A percentile compares a stretch with the other conserved stretches of the same genome.
These are phyloP conservation scores for Pelecanoides urinatrix DNA, from an alignment of 2,113 vertebrate species.

Conservation along the genomic window DNA sequence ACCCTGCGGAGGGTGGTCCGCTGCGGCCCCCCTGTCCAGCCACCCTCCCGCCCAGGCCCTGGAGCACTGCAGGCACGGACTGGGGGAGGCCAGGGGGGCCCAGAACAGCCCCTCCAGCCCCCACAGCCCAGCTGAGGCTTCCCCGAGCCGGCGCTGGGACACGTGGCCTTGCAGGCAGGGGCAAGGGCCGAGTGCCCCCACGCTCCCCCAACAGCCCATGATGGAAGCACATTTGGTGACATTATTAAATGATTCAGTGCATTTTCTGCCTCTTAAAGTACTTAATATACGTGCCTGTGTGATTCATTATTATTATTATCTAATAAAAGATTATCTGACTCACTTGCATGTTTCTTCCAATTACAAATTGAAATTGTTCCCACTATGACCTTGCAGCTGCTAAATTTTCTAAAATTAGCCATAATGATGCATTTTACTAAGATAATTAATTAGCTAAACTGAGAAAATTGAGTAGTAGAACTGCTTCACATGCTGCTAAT, in stretches of 20 bases:
- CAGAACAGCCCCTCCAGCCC: background rate
- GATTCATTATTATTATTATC: constrained; percentile 60
- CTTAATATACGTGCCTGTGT: background rate
- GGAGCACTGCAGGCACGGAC: background rate
- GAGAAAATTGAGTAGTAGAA: constrained; percentile 67
- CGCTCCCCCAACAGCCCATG: background rate
- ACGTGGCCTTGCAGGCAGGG: accelerated
- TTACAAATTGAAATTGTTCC: constrained; percentile 64
- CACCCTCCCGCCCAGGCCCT: background rate
- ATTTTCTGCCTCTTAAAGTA: constrained; percentile 45
- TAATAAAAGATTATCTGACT: constrained; percentile 71
- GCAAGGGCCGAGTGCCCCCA: background rate
- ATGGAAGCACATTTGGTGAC: background rate
- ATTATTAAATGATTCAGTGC: background rate
- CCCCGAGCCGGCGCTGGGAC: accelerated
- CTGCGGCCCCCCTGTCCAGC: background rate
- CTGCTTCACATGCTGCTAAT: constrained; percentile 66
- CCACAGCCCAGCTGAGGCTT: accelerated
- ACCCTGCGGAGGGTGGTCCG: accelerated
- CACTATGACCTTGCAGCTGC: constrained; percentile 69
- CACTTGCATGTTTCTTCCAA: constrained; percentile 64
- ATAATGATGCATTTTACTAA: constrained; percentile 68
- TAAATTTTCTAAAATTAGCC: constrained; percentile 71
- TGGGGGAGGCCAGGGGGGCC: background rate
- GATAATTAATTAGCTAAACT: constrained; percentile 72